phyloP scores from a whole-genome alignment of 2,113 vertebrate genomes.

The Rhynchomys soricoides region DNA sequence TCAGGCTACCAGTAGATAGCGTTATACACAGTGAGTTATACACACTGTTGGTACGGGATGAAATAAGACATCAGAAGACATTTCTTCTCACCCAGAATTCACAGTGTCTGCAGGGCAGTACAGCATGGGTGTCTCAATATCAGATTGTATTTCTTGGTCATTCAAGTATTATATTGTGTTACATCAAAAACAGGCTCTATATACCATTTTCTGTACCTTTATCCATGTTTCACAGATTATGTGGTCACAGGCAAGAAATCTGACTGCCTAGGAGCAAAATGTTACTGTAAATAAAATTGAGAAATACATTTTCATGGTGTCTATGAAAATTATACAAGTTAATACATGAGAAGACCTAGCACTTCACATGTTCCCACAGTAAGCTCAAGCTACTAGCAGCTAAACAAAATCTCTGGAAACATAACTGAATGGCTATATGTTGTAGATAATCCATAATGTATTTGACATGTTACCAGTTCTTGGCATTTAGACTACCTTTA shows the following conservation, averaged over 20 bases:
- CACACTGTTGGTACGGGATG: fast-evolving
- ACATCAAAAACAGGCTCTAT: neutral
- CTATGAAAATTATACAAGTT: neutral
- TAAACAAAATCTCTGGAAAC: neutral
- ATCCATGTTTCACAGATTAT: neutral
- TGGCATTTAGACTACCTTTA: neutral
- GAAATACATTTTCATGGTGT: neutral
- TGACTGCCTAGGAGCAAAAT: neutral
- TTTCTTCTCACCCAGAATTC: neutral
- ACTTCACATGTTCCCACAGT: neutral
- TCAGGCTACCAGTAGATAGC: neutral
- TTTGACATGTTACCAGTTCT: neutral
- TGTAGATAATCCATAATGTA: neutral
- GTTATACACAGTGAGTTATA: neutral
- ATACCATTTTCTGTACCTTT: neutral
- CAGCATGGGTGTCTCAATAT: neutral
- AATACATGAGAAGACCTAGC: neutral
- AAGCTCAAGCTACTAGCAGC: neutral
- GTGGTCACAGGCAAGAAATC: neutral
- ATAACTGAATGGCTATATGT: neutral
- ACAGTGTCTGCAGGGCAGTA: neutral
- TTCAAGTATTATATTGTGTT: neutral
- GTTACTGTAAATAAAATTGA: neutral
- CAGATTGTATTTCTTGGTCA: neutral
- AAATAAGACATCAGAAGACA: neutral